Percentiles rank a stretch among this genome's conserved stretches.
phyloP scores from a whole-genome alignment of 1,140 invertebrate species.

The Drosophila biarmipes region DNA sequence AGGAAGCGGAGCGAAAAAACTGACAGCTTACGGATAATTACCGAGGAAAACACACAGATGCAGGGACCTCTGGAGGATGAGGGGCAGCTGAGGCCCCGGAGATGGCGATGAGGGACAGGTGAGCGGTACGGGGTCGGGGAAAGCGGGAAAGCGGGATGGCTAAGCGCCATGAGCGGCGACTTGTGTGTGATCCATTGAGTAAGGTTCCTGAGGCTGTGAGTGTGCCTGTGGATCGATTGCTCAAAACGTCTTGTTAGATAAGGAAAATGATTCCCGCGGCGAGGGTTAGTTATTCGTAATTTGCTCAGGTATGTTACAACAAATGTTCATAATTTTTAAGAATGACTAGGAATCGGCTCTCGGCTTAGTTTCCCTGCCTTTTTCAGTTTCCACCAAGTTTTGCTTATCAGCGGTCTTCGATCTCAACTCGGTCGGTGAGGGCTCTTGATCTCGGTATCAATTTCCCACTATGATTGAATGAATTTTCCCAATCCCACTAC shows the following conservation, averaged over 20 bases:
- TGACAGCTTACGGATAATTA: conserved; percentile 84
- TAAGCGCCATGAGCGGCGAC: conserved; percentile 67
- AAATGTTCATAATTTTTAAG: conserved; percentile 83
- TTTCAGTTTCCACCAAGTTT: conserved; percentile 19
- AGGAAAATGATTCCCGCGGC: conserved; percentile 74
- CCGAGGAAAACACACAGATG: conserved; percentile 57
- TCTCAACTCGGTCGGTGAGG: conserved; percentile 41
- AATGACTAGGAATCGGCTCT: conserved; percentile 63
- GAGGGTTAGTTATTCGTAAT: conserved; percentile 59
- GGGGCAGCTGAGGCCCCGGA: not conserved
- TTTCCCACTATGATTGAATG: conserved; percentile 78
- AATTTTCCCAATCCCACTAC: conserved; percentile 41
- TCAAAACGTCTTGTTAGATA: conserved; percentile 77
- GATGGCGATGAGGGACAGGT: conserved; percentile 23
- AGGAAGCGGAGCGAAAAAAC: conserved; percentile 73
- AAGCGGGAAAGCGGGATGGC: conserved; percentile 1
- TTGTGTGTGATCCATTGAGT: conserved; percentile 79
- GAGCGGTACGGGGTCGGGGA: conserved; percentile 5
- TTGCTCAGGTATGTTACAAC: conserved; percentile 76
- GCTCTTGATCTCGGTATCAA: conserved; percentile 73
- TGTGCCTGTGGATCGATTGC: conserved; percentile 63
- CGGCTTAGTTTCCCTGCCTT: conserved; percentile 25
- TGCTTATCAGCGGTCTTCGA: conserved; percentile 59
- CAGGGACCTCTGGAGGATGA: not conserved
- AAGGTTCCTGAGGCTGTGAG: conserved; percentile 41